A percentile compares a stretch with the other conserved stretches of the same genome.
Conservation (phyloP, 2,113 vertebrate genomes). For the Pluvialis apricaria region DNA sequence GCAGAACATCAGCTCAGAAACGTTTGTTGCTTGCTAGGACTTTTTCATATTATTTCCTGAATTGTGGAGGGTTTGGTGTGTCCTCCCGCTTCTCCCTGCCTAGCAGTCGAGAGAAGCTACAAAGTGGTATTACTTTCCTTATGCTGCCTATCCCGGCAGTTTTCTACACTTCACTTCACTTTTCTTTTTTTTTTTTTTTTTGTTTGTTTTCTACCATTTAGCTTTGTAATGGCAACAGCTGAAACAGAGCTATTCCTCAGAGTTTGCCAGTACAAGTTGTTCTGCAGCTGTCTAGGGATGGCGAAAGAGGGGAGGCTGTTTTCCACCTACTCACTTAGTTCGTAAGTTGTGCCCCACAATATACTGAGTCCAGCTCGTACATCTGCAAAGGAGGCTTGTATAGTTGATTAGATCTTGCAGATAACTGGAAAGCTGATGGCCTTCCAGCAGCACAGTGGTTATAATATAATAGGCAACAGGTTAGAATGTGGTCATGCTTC, state of each 20-base stretch:
- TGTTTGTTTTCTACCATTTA: neutral
- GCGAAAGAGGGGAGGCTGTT: neutral
- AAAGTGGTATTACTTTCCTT: neutral
- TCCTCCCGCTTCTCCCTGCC: neutral
- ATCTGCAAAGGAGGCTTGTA: neutral
- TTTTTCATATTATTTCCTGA: neutral
- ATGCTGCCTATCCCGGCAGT: neutral
- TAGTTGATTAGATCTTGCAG: neutral
- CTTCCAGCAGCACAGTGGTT: neutral
- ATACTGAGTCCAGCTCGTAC: neutral
- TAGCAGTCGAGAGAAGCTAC: neutral
- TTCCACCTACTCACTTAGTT: slow-evolving; percentile 10
- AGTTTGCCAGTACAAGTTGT: slow-evolving; percentile 20
- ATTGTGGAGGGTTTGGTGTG: neutral
- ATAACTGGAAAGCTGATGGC: neutral
- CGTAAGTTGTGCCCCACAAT: neutral
- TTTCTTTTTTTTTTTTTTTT: neutral
- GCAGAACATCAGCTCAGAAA: neutral
- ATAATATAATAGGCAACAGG: neutral
- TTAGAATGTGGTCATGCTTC: neutral
- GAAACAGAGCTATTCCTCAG: neutral
- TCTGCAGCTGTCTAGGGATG: slow-evolving; percentile 15
- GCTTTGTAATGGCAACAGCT: neutral
- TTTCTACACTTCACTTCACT: neutral
- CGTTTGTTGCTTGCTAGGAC: neutral